Percentiles rank a stretch among this genome's conserved stretches.
These are phyloP conservation scores for Megaceryle alcyon DNA, from an alignment of 2,797 vertebrate genomes.

Conservation along the genomic window DNA sequence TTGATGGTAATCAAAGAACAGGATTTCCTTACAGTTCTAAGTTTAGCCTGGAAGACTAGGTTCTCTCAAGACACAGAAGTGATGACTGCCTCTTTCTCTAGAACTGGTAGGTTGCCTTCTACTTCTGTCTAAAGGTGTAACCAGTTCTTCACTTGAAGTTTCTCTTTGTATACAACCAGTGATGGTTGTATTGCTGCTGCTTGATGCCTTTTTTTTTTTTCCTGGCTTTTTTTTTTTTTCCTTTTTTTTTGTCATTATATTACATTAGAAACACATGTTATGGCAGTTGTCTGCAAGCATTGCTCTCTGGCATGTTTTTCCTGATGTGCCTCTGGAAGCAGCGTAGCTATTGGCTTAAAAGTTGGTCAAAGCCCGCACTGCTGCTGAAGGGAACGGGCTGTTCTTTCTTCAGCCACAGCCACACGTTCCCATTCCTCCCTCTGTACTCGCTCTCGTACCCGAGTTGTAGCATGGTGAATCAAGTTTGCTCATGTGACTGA, in stretches of 20 bases:
- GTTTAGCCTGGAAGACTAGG: not conserved
- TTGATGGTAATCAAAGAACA: not conserved
- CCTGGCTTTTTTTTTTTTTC: no score
- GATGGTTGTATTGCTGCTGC: not conserved
- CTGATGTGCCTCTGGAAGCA: slow-evolving; percentile 48
- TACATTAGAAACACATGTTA: not conserved
- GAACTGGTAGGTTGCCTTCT: not conserved
- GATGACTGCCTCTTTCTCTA: not conserved
- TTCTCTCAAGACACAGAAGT: not conserved
- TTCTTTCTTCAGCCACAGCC: not conserved
- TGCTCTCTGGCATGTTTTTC: not conserved
- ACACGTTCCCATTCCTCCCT: not conserved
- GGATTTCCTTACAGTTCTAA: not conserved
- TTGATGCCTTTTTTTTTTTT: not conserved
- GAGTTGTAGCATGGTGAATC: not conserved
- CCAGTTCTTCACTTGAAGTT: not conserved
- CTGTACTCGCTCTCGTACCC: not conserved
- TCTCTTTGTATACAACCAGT: not conserved
- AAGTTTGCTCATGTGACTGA: not conserved
- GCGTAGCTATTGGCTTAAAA: not conserved
- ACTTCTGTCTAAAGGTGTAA: not conserved
- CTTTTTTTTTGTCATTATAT: not conserved
- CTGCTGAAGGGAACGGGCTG: slow-evolving; percentile 26
- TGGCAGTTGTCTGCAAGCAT: not conserved
- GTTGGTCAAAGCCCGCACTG: not conserved